phyloP scores from a whole-genome alignment of 2,113 vertebrate species.

The Misgurnus anguillicaudatus region DNA sequence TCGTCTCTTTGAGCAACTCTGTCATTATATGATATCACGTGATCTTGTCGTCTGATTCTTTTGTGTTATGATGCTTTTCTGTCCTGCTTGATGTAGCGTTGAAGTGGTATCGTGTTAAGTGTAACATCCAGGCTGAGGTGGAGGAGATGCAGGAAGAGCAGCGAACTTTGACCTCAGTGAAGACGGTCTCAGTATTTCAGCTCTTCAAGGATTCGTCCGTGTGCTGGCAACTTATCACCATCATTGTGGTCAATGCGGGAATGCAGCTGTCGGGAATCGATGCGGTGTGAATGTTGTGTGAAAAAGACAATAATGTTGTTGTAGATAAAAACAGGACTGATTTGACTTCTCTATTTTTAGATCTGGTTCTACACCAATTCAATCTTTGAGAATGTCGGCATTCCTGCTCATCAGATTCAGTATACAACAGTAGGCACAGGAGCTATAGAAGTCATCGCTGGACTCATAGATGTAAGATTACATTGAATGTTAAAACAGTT shows the following conservation, averaged over 20 bases:
- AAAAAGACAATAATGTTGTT: constrained; percentile 5
- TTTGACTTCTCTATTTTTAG: constrained; percentile 63
- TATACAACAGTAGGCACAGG: constrained; percentile 87
- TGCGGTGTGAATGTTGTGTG: constrained; percentile 72
- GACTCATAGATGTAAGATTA: constrained; percentile 81
- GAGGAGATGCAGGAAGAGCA: constrained; percentile 89
- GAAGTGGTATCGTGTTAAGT: constrained; percentile 72
- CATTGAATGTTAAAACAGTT: neutral
- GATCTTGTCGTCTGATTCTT: neutral
- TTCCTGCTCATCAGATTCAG: constrained; percentile 77
- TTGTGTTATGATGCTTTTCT: neutral
- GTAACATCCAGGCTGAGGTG: constrained; percentile 77
- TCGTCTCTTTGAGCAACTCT: too few relatives aligned
- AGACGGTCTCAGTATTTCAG: constrained; percentile 72
- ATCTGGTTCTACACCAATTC: constrained; percentile 93
- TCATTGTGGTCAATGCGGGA: too few relatives aligned
- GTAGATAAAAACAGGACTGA: neutral
- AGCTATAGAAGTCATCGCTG: constrained; percentile 81
- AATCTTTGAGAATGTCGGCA: constrained; percentile 82
- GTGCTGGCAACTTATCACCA: constrained; percentile 83
- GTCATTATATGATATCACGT: too few relatives aligned
- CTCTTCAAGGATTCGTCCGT: constrained; percentile 76
- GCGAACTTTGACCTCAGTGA: constrained; percentile 73
- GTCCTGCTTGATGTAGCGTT: constrained; percentile 69
- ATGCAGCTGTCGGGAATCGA: too few relatives aligned